Evolutionary conservation across 64 coral and sea anemone genomes (phyloP).

Genomic region (Dendronephthya gigantea): DNA sequence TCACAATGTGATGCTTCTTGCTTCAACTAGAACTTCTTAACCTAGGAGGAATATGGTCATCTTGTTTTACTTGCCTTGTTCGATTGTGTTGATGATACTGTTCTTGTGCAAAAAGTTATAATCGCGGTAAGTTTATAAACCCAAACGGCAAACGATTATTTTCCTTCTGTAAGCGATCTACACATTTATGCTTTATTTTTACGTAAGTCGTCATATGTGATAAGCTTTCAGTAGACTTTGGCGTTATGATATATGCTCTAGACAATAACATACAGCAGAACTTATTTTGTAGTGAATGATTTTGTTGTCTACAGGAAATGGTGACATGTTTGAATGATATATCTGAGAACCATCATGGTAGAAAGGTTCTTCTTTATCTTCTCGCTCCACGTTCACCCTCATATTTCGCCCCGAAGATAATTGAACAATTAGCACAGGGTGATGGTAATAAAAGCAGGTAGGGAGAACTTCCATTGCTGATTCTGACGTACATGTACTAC

Average conservation of each 20-base stretch:
- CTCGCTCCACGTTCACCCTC: slow-evolving; percentile 47
- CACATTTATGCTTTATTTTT: too few relatives aligned
- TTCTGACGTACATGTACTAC: too few relatives aligned
- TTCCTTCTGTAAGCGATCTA: background rate
- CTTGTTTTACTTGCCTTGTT: slow-evolving; percentile 64
- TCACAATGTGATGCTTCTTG: too few relatives aligned
- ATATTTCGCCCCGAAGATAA: slow-evolving; percentile 60
- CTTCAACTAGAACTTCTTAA: background rate
- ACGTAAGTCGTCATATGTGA: too few relatives aligned
- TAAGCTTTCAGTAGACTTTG: too few relatives aligned
- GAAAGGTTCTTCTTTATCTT: slow-evolving; percentile 72
- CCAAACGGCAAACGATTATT: too few relatives aligned
- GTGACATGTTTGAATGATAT: slow-evolving; percentile 53
- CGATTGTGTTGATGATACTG: slow-evolving; percentile 88
- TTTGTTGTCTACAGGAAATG: slow-evolving; percentile 89
- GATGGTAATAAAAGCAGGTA: slow-evolving; percentile 67
- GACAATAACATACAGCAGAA: too few relatives aligned
- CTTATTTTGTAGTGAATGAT: too few relatives aligned
- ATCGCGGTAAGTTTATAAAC: slow-evolving; percentile 50
- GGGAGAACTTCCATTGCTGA: background rate
- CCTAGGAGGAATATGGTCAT: slow-evolving; percentile 84
- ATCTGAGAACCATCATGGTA: slow-evolving; percentile 60
- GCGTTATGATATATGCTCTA: too few relatives aligned
- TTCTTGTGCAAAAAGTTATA: slow-evolving; percentile 74
- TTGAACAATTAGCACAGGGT: slow-evolving; percentile 51